Evolutionary conservation across 2,113 vertebrate genomes (phyloP).

Genomic region (Hydropotes inermis): DNA sequence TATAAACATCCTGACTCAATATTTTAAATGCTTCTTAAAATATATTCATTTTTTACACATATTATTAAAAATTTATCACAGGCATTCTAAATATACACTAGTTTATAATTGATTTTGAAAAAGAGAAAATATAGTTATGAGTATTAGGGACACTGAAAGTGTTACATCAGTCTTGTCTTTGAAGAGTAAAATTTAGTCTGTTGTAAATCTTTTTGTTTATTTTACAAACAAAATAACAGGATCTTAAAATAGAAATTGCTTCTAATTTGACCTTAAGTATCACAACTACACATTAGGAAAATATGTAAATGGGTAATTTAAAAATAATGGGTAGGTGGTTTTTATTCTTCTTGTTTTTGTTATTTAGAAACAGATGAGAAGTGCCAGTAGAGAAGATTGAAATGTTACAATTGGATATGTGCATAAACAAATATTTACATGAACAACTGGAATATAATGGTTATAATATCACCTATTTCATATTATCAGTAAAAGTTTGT

Average conservation of each 20-base stretch:
- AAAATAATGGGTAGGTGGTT: not conserved
- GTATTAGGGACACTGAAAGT: not conserved
- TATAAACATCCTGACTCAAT: not conserved
- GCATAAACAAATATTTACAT: not conserved
- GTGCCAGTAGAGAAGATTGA: not conserved
- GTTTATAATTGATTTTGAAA: not conserved
- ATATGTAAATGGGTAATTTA: not conserved
- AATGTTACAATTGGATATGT: not conserved
- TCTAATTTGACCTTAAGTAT: not conserved
- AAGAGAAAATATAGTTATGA: not conserved
- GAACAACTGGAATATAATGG: not conserved
- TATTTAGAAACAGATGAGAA: not conserved
- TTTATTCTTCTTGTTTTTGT: not conserved
- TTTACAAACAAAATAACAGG: not conserved
- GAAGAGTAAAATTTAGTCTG: not conserved
- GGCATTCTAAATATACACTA: not conserved
- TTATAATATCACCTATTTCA: not conserved
- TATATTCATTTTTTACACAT: not conserved
- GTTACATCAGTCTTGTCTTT: not conserved
- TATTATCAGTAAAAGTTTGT: not conserved
- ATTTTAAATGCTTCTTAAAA: not conserved
- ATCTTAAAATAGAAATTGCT: not conserved
- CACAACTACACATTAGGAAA: not conserved
- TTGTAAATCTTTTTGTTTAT: not conserved
- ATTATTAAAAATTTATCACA: not conserved